Evolutionary conservation across 37 sponge, comb jelly and placozoan species (phyloP), one percentile per base, ranked within the genome.

Genomic region (Hormiphora californensis): DNA sequence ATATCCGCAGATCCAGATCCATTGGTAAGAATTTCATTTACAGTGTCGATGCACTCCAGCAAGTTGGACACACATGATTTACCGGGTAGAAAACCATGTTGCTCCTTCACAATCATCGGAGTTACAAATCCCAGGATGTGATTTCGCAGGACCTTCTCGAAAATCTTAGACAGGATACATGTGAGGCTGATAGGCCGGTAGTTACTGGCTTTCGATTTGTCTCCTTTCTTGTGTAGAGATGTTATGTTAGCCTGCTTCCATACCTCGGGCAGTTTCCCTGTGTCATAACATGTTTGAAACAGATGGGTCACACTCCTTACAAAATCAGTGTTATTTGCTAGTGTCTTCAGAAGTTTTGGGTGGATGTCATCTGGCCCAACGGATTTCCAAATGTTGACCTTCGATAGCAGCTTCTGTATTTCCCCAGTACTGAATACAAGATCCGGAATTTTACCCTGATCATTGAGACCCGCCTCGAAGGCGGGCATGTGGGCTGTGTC

Each of bases 151-250:
- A 65, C 11, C 68, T 65, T 65, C 34, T 65, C 68, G 25, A 65
- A 65, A 17, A 65, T 34, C 68, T 65, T 65, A 19, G 68, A 65
- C 19, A 65, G 68, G 34, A 65, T 39, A 34, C 68, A 36, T 34
- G 68, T 65, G 38, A 65, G 68, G 39, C 68, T 65, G 35, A 65
- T 65, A 35, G 68, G 68, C 68, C 68, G 35, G 34, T 65, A 65
- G 68, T 65, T 65, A 35, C 11, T 17, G 17, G 25, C 68, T 17
- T 17, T 17, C 12, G 38, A 31, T 34, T 65, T 65, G 36, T 65
- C 25, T 36, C 68, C 68, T 65, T 65, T 65, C n/a, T n/a, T n/a
- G 11, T 65, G 39, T 57, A 28, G 25, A 57, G 59, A 23, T 28
- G 59, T 57, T 57, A 57, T 57, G 28, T 28, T 32, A 39, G 68